phyloP scores from a whole-genome alignment of 2,797 vertebrate genomes.

The Notolepis coatsorum region DNA sequence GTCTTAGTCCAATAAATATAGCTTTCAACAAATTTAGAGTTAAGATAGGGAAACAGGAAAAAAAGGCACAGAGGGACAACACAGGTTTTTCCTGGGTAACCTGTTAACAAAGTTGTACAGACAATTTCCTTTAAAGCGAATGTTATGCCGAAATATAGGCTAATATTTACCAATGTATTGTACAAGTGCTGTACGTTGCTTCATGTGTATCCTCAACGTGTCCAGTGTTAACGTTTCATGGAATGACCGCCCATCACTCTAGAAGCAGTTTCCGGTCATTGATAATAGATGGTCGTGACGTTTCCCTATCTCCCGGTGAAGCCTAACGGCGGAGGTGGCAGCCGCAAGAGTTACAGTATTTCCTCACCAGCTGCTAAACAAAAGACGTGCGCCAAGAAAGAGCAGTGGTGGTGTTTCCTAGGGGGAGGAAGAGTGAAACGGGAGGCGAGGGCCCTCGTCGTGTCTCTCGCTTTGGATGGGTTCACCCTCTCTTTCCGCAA shows the following conservation, averaged over 20 bases:
- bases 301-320: slow-evolving; percentile 8
- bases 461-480: slow-evolving; percentile 35
- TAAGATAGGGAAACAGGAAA: slow-evolving; percentile 70
- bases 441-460: background rate
- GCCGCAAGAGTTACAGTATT: slow-evolving; percentile 27
- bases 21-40: slow-evolving; percentile 87
- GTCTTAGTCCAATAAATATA: slow-evolving; percentile 91
- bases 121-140: background rate
- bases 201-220: no score
- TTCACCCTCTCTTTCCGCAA: slow-evolving; percentile 3
- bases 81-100: slow-evolving; percentile 64
- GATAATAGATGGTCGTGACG: background rate
- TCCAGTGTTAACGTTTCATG: no score
- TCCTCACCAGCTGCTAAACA: slow-evolving; percentile 42
- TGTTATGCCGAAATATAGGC: no score
- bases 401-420: slow-evolving; percentile 26
- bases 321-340: slow-evolving; percentile 30
- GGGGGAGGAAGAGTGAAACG: background rate
- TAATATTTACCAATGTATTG: no score
- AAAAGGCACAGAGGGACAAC: slow-evolving; percentile 47
- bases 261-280: background rate
- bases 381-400: slow-evolving; percentile 13
- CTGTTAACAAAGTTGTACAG: slow-evolving; percentile 43
- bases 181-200: no score
- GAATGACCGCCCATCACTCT: background rate